Evolutionary conservation across 2,888 invertebrate species (phyloP).

Genomic region (Ditula angustiorana): DNA sequence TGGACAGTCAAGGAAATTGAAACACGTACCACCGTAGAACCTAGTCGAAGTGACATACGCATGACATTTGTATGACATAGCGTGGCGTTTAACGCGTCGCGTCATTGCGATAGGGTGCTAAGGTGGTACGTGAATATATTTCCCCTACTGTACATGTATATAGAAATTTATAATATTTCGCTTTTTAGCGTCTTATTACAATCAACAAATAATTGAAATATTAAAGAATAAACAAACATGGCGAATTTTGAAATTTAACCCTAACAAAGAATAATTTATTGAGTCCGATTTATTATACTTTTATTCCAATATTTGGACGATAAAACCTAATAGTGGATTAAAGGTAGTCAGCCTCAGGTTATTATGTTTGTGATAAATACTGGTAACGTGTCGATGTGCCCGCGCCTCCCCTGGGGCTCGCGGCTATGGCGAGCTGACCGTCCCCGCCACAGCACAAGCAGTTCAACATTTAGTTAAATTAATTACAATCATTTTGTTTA

Average conservation of each 20-base stretch:
- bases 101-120: too few species aligned
- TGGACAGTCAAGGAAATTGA: too few species aligned
- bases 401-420: not conserved
- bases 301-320: not conserved
- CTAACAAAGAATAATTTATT: not conserved
- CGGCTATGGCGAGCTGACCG: not conserved
- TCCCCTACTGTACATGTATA: too few species aligned
- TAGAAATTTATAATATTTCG: not conserved
- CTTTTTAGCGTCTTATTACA: not conserved
- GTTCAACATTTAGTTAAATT: not conserved
- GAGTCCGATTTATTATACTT: not conserved
- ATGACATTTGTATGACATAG: too few species aligned
- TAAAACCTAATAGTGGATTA: not conserved
- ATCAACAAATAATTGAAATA: not conserved
- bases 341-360: conserved; percentile 6
- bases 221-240: not conserved
- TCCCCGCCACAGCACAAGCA: not conserved
- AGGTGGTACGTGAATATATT: too few species aligned
- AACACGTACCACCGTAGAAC: too few species aligned
- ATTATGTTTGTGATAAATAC: conserved; percentile 34
- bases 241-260: not conserved
- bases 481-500: conserved; percentile 41
- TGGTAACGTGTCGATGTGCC: conserved; percentile 16
- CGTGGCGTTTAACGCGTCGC: too few species aligned
- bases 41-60: too few species aligned